phyloP scores from a whole-genome alignment of 2,797 vertebrate species.

The Mus minutoides region DNA sequence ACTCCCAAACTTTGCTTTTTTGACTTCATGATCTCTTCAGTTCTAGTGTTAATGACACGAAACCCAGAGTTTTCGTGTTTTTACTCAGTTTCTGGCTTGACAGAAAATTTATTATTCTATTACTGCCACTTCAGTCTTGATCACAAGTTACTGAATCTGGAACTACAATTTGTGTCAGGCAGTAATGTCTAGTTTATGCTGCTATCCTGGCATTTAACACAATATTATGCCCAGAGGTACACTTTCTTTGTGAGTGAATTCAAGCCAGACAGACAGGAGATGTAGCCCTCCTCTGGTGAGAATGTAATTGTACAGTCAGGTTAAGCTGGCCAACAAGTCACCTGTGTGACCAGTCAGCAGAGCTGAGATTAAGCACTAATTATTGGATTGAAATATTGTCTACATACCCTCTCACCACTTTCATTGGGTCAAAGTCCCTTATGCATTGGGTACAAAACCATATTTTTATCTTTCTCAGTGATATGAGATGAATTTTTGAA shows the following conservation, averaged over 20 bases:
- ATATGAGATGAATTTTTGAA: background rate
- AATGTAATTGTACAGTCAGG: background rate
- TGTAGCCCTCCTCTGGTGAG: background rate
- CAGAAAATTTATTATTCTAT: background rate
- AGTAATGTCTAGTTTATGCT: background rate
- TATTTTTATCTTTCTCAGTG: background rate
- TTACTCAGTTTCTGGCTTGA: background rate
- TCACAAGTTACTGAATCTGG: background rate
- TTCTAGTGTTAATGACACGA: background rate
- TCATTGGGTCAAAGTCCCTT: background rate
- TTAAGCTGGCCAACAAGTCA: background rate
- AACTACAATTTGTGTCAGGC: background rate
- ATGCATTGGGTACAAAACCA: background rate
- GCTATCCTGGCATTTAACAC: too few species aligned
- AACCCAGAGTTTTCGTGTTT: background rate
- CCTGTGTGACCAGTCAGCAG: background rate
- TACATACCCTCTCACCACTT: rapidly evolving
- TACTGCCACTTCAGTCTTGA: background rate
- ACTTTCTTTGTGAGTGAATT: background rate
- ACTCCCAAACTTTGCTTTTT: background rate
- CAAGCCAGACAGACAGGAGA: background rate
- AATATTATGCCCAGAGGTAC: background rate
- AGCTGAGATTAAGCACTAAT: background rate
- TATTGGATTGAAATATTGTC: background rate
- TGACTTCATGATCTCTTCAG: background rate